Conservation (phyloP, 2,113 vertebrate genomes). For the Odobenus rosmarus region DNA sequence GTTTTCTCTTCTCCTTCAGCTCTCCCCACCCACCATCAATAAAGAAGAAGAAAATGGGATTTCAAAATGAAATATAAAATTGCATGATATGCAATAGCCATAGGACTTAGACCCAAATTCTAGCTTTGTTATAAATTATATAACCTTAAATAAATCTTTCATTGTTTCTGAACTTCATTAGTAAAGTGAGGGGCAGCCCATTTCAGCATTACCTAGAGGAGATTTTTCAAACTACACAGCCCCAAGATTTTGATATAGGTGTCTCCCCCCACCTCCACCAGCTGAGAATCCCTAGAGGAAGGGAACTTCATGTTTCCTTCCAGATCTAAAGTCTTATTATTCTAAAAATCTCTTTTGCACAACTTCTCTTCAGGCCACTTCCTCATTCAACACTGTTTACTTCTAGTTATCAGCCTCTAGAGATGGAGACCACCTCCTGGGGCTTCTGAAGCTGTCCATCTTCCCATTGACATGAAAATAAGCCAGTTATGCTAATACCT, state of each 20-base stretch:
- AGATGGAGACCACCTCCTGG: neutral
- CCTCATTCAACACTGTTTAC: neutral
- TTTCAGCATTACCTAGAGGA: neutral
- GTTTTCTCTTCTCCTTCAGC: neutral
- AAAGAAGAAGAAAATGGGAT: neutral
- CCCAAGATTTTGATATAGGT: neutral
- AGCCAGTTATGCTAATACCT: neutral
- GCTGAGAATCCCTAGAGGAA: neutral
- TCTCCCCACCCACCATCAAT: neutral
- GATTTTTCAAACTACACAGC: neutral
- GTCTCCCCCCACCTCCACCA: accelerated
- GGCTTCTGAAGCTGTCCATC: neutral
- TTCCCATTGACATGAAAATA: neutral
- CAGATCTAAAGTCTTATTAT: neutral
- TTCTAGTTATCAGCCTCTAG: neutral
- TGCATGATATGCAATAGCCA: neutral
- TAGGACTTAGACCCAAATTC: neutral
- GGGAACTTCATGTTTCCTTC: neutral
- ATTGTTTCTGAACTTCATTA: neutral
- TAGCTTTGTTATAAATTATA: neutral
- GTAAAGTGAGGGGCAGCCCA: neutral
- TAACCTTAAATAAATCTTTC: neutral
- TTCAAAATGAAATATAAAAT: slow-evolving; percentile 2
- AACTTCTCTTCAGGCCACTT: neutral
- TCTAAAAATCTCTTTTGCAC: neutral